A percentile compares a stretch with the other conserved stretches of the same genome.
Evolutionary conservation across 2,797 vertebrate species (phyloP).

Genomic region (Sebastes taczanowskii): DNA sequence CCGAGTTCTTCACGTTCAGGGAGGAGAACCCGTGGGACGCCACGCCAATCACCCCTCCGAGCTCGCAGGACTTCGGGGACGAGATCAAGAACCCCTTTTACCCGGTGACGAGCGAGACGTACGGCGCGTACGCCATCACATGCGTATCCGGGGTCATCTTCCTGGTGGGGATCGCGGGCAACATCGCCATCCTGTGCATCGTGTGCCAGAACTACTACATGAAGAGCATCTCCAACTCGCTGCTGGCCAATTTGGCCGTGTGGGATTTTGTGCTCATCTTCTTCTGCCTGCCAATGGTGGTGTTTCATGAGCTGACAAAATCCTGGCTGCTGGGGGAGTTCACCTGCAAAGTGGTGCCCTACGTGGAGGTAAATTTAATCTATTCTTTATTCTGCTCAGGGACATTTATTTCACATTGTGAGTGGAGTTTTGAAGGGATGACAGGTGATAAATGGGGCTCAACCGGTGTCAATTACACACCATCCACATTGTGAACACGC

Average conservation of each 20-base stretch:
- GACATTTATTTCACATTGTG: not conserved
- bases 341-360: slow-evolving; percentile 96
- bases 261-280: slow-evolving; percentile 97
- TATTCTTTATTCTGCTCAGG: not conserved
- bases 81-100: slow-evolving; percentile 95
- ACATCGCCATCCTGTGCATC: slow-evolving; percentile 97
- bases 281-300: slow-evolving; percentile 95
- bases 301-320: slow-evolving; percentile 96
- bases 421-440: not conserved
- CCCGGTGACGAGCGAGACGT: slow-evolving; percentile 92
- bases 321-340: slow-evolving; percentile 96
- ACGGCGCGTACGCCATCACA: slow-evolving; percentile 93
- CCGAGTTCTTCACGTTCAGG: slow-evolving; percentile 79
- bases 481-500: not conserved
- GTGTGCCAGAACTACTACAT: slow-evolving; percentile 99
- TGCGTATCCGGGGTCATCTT: slow-evolving; percentile 93
- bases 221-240: slow-evolving; percentile 98
- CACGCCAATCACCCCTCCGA: slow-evolving; percentile 84
- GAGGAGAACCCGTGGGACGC: slow-evolving; percentile 84
- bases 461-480: slow-evolving; percentile 11
- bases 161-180: slow-evolving; percentile 92
- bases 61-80: slow-evolving; percentile 79
- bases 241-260: slow-evolving; percentile 94
- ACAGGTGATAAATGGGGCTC: slow-evolving; percentile 10
- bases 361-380: slow-evolving; percentile 90